These are phyloP conservation scores for Ormyrus pomaceus DNA, from an alignment of 2,888 invertebrate genomes.

Conservation along the genomic window DNA sequence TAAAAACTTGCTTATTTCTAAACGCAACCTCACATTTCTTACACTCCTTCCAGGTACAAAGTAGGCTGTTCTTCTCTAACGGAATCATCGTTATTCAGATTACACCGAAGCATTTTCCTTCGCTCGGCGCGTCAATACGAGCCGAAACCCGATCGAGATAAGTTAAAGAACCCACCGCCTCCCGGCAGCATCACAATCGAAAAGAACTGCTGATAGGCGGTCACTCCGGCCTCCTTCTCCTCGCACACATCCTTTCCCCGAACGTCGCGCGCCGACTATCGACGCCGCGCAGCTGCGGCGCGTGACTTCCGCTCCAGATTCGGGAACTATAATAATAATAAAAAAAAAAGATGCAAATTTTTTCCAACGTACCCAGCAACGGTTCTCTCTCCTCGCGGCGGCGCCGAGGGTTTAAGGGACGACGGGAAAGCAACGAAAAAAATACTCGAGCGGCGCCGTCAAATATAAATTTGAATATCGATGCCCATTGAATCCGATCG, in stretches of 20 bases:
- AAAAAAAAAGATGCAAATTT: slow-evolving; percentile 68
- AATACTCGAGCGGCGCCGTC: slow-evolving; percentile 63
- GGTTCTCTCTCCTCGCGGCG: slow-evolving; percentile 62
- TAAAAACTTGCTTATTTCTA: no score
- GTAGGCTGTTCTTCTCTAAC: no score
- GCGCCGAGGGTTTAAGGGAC: slow-evolving; percentile 42
- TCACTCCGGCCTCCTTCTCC: not conserved
- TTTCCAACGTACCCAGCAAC: slow-evolving; percentile 62
- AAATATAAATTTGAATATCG: slow-evolving; percentile 76
- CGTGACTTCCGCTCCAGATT: slow-evolving; percentile 68
- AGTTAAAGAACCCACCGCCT: not conserved
- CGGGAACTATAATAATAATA: slow-evolving; percentile 31
- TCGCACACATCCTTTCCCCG: no score
- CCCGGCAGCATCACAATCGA: slow-evolving; percentile 21
- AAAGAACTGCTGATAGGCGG: slow-evolving; percentile 20
- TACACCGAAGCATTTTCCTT: not conserved
- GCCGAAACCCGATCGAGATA: not conserved
- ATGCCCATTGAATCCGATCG: slow-evolving; percentile 76
- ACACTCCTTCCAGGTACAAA: no score
- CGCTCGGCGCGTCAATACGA: not conserved
- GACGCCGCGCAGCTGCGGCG: slow-evolving; percentile 41
- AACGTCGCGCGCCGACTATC: no score
- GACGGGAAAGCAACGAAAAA: slow-evolving; percentile 38
- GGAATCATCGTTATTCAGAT: not conserved
- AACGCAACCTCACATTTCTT: no score